phyloP scores from a whole-genome alignment of 2,113 vertebrate species.

The Gasterosteus nipponicus region DNA sequence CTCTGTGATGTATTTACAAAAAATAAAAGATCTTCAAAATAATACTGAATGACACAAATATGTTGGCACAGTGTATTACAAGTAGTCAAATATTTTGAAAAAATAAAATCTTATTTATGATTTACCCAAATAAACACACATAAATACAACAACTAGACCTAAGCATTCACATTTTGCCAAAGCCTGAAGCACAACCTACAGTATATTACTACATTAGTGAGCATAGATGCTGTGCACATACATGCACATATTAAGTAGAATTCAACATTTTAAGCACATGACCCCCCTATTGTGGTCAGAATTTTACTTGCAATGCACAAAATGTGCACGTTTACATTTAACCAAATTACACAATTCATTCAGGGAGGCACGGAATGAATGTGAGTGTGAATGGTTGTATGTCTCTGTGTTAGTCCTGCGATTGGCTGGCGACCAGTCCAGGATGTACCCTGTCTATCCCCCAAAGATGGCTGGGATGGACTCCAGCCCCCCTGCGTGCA shows the following conservation, averaged over 20 bases:
- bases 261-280: neutral
- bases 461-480: too few relatives aligned
- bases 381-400: too few relatives aligned
- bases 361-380: too few relatives aligned
- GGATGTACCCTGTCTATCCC: too few relatives aligned
- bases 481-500: too few relatives aligned
- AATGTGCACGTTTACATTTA: constrained; percentile 35
- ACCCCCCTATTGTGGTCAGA: constrained; percentile 4
- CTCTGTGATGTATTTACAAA: constrained; percentile 19
- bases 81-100: neutral
- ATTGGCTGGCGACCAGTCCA: too few relatives aligned
- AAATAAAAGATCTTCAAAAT: constrained; percentile 40
- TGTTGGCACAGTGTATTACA: constrained; percentile 17
- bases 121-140: neutral
- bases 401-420: too few relatives aligned
- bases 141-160: neutral
- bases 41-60: constrained; percentile 59
- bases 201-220: neutral
- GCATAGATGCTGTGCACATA: neutral
- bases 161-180: neutral
- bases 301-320: neutral
- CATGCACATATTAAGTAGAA: neutral
- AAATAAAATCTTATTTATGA: neutral
- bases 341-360: neutral
- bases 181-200: neutral